Evolutionary conservation across 2,888 invertebrate genomes (phyloP), one percentile per base, ranked within the genome.

Genomic region (Tenthredo livida): DNA sequence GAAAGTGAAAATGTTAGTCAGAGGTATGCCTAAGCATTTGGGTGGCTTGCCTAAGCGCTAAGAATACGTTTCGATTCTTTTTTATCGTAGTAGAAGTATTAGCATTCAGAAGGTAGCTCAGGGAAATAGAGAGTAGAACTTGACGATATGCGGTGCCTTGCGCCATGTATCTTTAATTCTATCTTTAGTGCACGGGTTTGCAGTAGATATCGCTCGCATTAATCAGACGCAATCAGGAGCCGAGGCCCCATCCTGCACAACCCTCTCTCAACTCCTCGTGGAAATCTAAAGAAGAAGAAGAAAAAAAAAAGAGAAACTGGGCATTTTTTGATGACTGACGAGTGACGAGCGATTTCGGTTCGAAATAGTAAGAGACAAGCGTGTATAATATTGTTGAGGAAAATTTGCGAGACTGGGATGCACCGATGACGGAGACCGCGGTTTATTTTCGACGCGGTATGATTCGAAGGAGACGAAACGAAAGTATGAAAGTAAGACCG

Each of bases 401-500:
- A 82, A 82, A 67, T 61, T 37, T 0, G n/a, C 21, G 40, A n/a
- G 21, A 43, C n/a, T 9, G 75, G 4, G 75, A 77, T 77, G 33
- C 75, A 15, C 50, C 50, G 65, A 43, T 65, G 67, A 65, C 25
- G 29, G 7, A n/a, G 21, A 17, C n/a, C 1, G 87, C 87, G 85
- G 86, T 86, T 58, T 58, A 85, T 67, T 85, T 80, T 84, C 65
- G 67, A 47, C 17, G 29, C 33, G 67, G 80, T 37, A 50, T 21
- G 80, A 80, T 61, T 77, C 77, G 78, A 86, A 87, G 50, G 84
- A 84, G 37, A 65, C 82, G 67, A 80, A 85, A 89, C 88, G 88
- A 90, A 91, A 91, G 91, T 91, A 90, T 91, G 91, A 92, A 92
- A 91, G 92, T 89, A 91, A 90, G 90, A 91, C 90, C 90, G 89